A percentile compares a stretch with the other conserved stretches of the same genome.
These are phyloP conservation scores for Drosophila borealis DNA, from an alignment of 2,888 invertebrate species.

Conservation along the genomic window DNA sequence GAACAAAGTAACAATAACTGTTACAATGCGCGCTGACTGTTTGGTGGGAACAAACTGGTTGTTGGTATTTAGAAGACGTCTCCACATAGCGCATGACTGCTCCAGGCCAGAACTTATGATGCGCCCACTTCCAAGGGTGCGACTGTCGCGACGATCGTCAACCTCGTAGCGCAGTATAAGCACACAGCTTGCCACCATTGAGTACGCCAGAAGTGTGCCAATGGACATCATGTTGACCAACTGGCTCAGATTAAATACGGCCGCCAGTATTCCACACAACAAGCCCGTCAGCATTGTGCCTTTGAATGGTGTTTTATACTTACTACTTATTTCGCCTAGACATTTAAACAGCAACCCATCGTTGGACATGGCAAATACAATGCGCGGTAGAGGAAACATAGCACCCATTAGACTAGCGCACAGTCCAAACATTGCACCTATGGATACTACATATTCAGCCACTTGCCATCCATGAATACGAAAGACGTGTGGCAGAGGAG, in stretches of 20 bases:
- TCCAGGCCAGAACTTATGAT: conserved; percentile 40
- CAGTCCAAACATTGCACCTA: conserved; percentile 94
- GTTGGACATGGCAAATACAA: conserved; percentile 94
- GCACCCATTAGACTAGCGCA: conserved; percentile 94
- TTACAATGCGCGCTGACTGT: conserved; percentile 85
- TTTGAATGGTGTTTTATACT: conserved; percentile 91
- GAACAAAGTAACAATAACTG: conserved; percentile 84
- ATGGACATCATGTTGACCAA: conserved; percentile 93
- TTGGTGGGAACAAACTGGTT: conserved; percentile 84
- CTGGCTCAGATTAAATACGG: conserved; percentile 89
- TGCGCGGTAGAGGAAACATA: conserved; percentile 93
- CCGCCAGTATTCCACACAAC: conserved; percentile 90
- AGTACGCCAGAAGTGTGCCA: conserved; percentile 90
- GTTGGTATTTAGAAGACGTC: conserved; percentile 85
- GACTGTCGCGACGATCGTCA: conserved; percentile 75
- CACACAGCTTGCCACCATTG: conserved; percentile 91
- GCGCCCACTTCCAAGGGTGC: conserved; percentile 62
- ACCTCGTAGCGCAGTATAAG: conserved; percentile 88
- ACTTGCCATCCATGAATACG: conserved; percentile 90
- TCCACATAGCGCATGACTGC: conserved; percentile 65
- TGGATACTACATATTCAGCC: conserved; percentile 93
- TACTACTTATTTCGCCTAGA: conserved; percentile 90
- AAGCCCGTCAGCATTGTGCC: conserved; percentile 91
- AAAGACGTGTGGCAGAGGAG: conserved; percentile 93
- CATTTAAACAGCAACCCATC: conserved; percentile 93